phyloP scores from a whole-genome alignment of 2,797 vertebrate species.

The Tiaroga cobitis region DNA sequence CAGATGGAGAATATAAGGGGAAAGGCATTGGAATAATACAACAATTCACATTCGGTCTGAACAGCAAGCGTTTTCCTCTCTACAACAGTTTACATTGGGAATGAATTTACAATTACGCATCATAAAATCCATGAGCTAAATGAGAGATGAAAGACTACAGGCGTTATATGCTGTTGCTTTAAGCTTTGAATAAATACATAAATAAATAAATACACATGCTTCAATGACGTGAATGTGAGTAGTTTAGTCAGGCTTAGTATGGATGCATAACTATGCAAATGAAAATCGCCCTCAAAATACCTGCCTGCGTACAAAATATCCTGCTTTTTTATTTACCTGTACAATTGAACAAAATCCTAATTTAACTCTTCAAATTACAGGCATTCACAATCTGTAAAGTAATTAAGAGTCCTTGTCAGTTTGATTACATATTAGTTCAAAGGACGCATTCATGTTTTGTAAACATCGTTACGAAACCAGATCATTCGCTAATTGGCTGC shows the following conservation, averaged over 20 bases:
- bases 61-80: constrained; percentile 29
- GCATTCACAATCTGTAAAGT: constrained; percentile 19
- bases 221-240: constrained; percentile 47
- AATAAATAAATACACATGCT: constrained; percentile 67
- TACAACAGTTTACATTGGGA: constrained; percentile 18
- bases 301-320: neutral
- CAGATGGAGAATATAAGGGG: constrained; percentile 21
- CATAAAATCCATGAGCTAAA: constrained; percentile 37
- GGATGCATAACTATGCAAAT: constrained; percentile 6
- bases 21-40: constrained; percentile 27
- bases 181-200: constrained; percentile 38
- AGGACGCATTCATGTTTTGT: constrained; percentile 38
- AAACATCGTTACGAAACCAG: constrained; percentile 29
- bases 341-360: constrained; percentile 16
- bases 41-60: constrained; percentile 33
- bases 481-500: constrained; percentile 20
- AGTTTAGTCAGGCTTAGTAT: constrained; percentile 31
- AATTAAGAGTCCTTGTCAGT: constrained; percentile 43
- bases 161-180: constrained; percentile 5
- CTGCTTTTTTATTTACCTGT: neutral
- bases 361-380: constrained; percentile 14
- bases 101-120: constrained; percentile 4
- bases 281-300: constrained; percentile 27
- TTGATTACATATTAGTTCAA: constrained; percentile 33
- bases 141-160: constrained; percentile 28